phyloP scores from a whole-genome alignment of 2,888 invertebrate species.

The Chrysotoxum bicinctum region DNA sequence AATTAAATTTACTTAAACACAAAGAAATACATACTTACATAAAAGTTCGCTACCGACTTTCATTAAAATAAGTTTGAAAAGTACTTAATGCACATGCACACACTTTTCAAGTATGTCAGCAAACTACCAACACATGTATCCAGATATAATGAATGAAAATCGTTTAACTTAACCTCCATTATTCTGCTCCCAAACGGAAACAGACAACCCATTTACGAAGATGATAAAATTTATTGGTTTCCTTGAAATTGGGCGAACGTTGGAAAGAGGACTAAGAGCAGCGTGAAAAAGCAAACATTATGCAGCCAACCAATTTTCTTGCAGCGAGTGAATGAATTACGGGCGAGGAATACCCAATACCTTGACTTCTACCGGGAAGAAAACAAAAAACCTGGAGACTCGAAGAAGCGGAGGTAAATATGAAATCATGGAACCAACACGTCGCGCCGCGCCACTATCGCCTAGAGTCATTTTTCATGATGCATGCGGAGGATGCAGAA shows the following conservation, averaged over 20 bases:
- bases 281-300: constrained; percentile 29
- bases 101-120: neutral
- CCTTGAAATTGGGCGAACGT: constrained; percentile 48
- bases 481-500: constrained; percentile 18
- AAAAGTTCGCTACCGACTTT: neutral
- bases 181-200: constrained; percentile 64
- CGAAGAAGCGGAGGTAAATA: constrained; percentile 25
- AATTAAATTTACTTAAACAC: too few relatives aligned
- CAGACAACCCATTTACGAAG: constrained; percentile 64
- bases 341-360: constrained; percentile 39
- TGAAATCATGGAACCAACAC: constrained; percentile 28
- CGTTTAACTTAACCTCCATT: constrained; percentile 63
- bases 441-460: constrained; percentile 12
- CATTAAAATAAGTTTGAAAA: neutral
- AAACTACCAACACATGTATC: constrained; percentile 21
- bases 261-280: constrained; percentile 18
- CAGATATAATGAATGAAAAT: constrained; percentile 58
- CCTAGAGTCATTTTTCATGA: constrained; percentile 54
- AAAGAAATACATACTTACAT: too few relatives aligned
- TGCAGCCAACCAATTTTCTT: constrained; percentile 37
- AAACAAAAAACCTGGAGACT: neutral
- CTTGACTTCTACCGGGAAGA: constrained; percentile 32
- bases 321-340: constrained; percentile 56
- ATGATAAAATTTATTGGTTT: constrained; percentile 68
- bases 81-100: neutral